Conservation (phyloP, 2,113 vertebrate species). For the Platysternon megacephalum region DNA sequence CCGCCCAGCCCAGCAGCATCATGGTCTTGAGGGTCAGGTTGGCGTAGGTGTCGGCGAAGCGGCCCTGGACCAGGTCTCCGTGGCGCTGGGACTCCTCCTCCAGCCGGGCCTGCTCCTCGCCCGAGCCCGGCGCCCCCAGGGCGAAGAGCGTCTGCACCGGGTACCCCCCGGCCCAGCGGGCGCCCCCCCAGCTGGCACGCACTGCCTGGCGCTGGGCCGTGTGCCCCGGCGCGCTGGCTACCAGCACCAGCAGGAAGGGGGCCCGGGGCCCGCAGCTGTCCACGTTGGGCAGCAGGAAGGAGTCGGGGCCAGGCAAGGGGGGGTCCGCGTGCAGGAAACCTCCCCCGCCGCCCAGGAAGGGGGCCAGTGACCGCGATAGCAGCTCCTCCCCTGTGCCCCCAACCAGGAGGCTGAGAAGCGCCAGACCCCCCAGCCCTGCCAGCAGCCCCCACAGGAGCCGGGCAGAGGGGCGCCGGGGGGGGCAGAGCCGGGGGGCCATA, state of each 20-base stretch:
- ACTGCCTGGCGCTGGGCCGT: conserved; percentile 81
- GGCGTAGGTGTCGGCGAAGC: conserved; percentile 86
- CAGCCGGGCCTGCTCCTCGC: conserved; percentile 70
- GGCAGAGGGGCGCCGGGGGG: fast-evolving
- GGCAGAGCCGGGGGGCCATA: background rate
- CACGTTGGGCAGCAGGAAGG: conserved; percentile 76
- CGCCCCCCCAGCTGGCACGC: conserved; percentile 86
- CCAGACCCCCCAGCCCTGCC: background rate
- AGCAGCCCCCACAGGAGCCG: background rate
- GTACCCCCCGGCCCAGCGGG: conserved; percentile 72
- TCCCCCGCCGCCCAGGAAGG: background rate
- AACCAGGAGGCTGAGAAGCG: background rate
- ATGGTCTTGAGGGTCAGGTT: conserved; percentile 92
- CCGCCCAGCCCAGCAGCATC: conserved; percentile 83
- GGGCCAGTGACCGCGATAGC: background rate
- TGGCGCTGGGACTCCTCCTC: conserved; percentile 77
- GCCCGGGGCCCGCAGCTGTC: conserved; percentile 72
- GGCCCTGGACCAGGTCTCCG: conserved; percentile 86
- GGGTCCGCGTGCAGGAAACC: background rate
- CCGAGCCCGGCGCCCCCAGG: conserved; percentile 74
- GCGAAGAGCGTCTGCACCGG: conserved; percentile 86
- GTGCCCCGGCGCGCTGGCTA: conserved; percentile 81
- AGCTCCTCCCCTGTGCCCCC: background rate
- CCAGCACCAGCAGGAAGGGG: conserved; percentile 84
- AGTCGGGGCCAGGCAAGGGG: background rate